phyloP scores from a whole-genome alignment of 2,113 vertebrate species.

The Leucosticte australis region DNA sequence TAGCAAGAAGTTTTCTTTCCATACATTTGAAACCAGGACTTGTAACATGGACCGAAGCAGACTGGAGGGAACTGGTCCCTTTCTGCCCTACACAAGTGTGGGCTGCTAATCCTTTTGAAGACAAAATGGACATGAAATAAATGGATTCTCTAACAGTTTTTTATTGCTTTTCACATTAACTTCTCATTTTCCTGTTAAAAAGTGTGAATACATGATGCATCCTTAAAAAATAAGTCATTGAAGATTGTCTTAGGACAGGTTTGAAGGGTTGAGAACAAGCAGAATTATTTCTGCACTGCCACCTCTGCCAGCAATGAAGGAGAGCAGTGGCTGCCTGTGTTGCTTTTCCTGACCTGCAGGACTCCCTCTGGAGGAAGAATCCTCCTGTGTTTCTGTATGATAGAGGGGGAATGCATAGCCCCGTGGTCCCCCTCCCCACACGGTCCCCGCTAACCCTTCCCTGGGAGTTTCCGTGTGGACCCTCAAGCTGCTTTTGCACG shows the following conservation, averaged over 20 bases:
- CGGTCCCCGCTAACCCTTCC: neutral
- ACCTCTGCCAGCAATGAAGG: neutral
- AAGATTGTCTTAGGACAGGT: neutral
- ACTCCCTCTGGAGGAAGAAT: neutral
- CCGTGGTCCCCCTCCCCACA: rapidly evolving
- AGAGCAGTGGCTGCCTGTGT: rapidly evolving
- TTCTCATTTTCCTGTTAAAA: neutral
- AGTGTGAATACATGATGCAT: neutral
- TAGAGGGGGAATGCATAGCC: neutral
- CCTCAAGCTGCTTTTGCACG: rapidly evolving
- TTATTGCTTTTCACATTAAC: rapidly evolving
- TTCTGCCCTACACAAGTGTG: neutral
- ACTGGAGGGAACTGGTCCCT: neutral
- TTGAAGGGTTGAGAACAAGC: neutral
- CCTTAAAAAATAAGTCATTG: neutral
- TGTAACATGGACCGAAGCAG: neutral
- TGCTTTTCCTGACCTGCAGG: neutral
- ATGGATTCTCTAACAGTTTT: neutral
- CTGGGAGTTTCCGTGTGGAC: neutral
- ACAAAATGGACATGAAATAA: neutral
- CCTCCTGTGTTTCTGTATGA: neutral
- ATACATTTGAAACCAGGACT: neutral
- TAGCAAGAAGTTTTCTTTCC: neutral
- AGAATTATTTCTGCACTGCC: neutral
- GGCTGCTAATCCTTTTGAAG: neutral